Evolutionary conservation across 2,888 invertebrate genomes (phyloP), one percentile per base, ranked within the genome.

Genomic region (Melinaea menophilus): DNA sequence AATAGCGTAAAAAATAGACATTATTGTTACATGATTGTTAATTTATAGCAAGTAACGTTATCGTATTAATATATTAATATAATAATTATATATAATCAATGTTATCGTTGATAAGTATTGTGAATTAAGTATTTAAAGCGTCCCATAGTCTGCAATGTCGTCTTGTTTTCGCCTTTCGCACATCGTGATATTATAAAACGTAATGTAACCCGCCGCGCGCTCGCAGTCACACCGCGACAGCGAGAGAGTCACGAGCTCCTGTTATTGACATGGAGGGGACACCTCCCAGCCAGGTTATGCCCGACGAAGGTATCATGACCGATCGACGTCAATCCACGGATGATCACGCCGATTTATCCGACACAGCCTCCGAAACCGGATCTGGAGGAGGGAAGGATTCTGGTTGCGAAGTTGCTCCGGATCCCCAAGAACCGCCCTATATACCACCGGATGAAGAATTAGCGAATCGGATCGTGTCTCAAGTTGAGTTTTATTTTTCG

Each of bases 401-500:
- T 62, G 94, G 94, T 67, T 93, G 93, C 78, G 94, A 94, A 81
- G 92, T 93, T 62, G 92, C 93, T 58, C 78, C 85, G 63, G 90
- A 91, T 55, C 76, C 90, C 3, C 92, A 92, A 75, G 93, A 93
- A 75, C 92, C 93, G 3, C 93, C 94, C 0, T 94, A 94, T 81
- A 85, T 88, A 1, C 92, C 93, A 0, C 96, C 96, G 0, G 94
- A 93, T 70, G 95, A 95, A 4, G 96, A 96, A 72, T 84, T 96
- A 45, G 93, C 95, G 11, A 93, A 94, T 67, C 93, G 95, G 75
- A 97, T 97, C 73, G 94, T 95, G 58, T 92, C 95, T 56, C 97
- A 97, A 81, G 98, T 98, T 34, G 98, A 99, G 87, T 97, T 96
- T 81, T 98, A 98, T 86, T 98, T 99, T 87, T 97, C 97, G 67